Evolutionary conservation across 2,888 invertebrate genomes (phyloP).

Genomic region (Notodonta dromedarius): DNA sequence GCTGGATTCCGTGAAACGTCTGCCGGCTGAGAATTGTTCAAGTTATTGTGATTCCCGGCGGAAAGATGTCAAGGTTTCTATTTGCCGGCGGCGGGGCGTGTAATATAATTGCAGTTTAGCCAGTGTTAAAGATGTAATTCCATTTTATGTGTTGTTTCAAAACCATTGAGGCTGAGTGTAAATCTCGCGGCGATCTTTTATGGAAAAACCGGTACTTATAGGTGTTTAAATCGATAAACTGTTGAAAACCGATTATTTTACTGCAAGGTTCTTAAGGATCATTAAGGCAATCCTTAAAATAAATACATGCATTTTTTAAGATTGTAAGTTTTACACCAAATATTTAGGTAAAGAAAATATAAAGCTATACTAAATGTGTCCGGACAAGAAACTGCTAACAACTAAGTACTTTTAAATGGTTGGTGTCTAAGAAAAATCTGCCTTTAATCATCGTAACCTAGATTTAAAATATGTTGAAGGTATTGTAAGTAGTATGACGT

Average conservation of each 20-base stretch:
- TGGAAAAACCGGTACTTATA: conserved; percentile 16
- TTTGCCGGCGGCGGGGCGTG: conserved; percentile 24
- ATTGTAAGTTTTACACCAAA: background rate
- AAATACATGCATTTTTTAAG: background rate
- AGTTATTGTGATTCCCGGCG: conserved; percentile 35
- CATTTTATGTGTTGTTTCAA: conserved; percentile 41
- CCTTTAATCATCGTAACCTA: too few relatives aligned
- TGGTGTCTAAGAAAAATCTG: too few relatives aligned
- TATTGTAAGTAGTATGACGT: conserved; percentile 5
- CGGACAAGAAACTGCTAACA: too few relatives aligned
- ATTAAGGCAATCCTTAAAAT: background rate
- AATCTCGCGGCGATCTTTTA: conserved; percentile 33
- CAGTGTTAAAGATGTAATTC: conserved; percentile 45
- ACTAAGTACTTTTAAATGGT: too few relatives aligned
- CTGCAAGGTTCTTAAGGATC: background rate
- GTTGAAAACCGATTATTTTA: conserved; percentile 15
- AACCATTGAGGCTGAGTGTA: conserved; percentile 27
- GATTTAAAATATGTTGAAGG: too few relatives aligned
- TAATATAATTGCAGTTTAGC: conserved; percentile 43
- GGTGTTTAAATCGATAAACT: conserved; percentile 18
- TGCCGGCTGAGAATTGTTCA: conserved; percentile 19
- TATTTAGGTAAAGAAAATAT: too few relatives aligned
- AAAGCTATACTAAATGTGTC: too few relatives aligned
- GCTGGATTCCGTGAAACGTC: conserved; percentile 34
- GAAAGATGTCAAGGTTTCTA: conserved; percentile 58